Evolutionary conservation across 1,140 invertebrate species (phyloP), one percentile per base, ranked within the genome.

Genomic region (Halesus radiatus): DNA sequence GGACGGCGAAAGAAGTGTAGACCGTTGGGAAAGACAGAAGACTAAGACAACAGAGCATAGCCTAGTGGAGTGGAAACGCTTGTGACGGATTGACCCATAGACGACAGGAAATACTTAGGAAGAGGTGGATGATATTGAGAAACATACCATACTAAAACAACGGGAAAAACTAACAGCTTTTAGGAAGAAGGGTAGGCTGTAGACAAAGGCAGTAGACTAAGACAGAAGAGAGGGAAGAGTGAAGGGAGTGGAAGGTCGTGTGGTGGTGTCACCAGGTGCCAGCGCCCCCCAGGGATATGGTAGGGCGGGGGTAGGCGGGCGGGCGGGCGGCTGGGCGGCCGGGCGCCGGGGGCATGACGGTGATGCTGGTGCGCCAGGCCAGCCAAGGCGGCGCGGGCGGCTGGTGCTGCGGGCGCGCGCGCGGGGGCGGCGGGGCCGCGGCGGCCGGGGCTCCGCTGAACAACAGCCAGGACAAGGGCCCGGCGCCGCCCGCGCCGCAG

Each of bases 391-490:
- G 78, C 73, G 58, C 22, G 58, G 66, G 80, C 76, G 45, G 76
- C 23, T 78, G 76, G 54, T 87, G 86, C 45, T 85, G 88, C 87
- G 87, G 88, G 87, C 86, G 87, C 86, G 87, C 86, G 86, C 86
- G 86, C 87, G 87, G 87, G 87, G 86, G 87, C 86, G 86, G 85
- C 87, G 87, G 87, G 86, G 87, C 86, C 86, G 87, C 86, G 86
- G 87, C 87, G 87, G 86, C 85, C 84, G 87, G 87, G 87, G 88
- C 64, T 62, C 54, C 54, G 22, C 26, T 37, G 29, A 52, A 86
- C 86, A 86, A 85, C 86, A 85, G 86, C 85, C 86, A 85, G 86
- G 86, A 88, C 88, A 87, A 89, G 87, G 87, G 86, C 87, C n/a
- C 16, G 18, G 18, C 32, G n/a, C 87, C 86, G 87, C 86, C 86